Conservation (phyloP, 2,888 invertebrate genomes). For the Ypsolopha sequella region DNA sequence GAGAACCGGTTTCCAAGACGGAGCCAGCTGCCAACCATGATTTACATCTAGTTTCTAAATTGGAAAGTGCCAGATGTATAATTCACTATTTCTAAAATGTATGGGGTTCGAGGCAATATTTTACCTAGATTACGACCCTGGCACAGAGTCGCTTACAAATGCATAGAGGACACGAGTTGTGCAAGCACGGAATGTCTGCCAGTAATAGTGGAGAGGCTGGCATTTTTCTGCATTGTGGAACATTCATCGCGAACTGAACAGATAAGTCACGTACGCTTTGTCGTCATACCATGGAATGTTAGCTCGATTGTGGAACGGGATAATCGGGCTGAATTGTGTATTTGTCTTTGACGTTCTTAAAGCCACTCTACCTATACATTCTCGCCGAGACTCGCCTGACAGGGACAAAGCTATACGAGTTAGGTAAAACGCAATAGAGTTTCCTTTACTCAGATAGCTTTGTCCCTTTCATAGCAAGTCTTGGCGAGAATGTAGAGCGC, state of each 20-base stretch:
- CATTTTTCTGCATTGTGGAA: conserved; percentile 38
- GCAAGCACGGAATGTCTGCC: conserved; percentile 3
- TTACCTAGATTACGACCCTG: background rate
- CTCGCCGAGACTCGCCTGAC: no score
- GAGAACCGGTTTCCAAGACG: no score
- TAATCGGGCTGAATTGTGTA: no score
- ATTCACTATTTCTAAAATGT: background rate
- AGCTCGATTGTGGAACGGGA: background rate
- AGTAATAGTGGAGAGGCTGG: conserved; percentile 7
- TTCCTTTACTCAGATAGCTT: no score
- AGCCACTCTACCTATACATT: no score
- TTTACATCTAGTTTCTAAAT: no score
- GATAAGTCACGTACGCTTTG: conserved; percentile 51
- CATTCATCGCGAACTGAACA: conserved; percentile 35
- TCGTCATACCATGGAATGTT: background rate
- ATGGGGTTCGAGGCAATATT: background rate
- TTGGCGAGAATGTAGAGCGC: no score
- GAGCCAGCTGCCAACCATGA: no score
- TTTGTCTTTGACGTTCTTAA: no score
- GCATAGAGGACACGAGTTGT: conserved; percentile 14
- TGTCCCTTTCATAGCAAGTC: no score
- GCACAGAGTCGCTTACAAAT: conserved; percentile 18
- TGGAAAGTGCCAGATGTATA: background rate
- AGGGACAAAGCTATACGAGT: no score
- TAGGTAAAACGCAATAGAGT: no score